Percentiles rank a stretch among this genome's conserved stretches.
These are phyloP conservation scores for Protonemura montana DNA, from an alignment of 2,888 invertebrate genomes.

Conservation along the genomic window DNA sequence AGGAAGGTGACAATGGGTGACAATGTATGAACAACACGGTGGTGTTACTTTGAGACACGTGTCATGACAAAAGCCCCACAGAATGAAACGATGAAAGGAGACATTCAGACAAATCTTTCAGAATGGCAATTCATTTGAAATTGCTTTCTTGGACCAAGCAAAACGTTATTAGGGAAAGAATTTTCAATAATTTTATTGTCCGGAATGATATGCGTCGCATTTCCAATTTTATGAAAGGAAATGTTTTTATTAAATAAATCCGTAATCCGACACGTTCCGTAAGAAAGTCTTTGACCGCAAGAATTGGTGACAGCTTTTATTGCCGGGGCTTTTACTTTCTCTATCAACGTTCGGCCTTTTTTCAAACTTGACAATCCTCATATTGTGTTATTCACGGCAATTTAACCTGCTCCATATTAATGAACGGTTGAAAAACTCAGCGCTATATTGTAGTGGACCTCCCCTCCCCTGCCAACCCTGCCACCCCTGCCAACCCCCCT, in stretches of 20 bases:
- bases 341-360: not conserved
- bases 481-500: not conserved
- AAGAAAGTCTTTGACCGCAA: too few species aligned
- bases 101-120: not conserved
- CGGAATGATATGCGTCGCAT: not conserved
- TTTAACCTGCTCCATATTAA: not conserved
- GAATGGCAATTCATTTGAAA: not conserved
- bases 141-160: not conserved
- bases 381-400: not conserved
- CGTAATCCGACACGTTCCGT: too few species aligned
- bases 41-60: not conserved
- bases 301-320: too few species aligned
- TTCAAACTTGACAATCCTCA: not conserved
- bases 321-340: too few species aligned
- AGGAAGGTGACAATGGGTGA: conserved; percentile 4
- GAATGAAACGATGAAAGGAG: not conserved
- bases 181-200: not conserved
- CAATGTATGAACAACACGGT: not conserved
- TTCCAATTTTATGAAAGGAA: not conserved
- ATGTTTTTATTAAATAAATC: too few species aligned
- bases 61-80: not conserved
- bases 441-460: too few species aligned
- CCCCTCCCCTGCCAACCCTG: too few species aligned
- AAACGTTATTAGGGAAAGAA: not conserved
- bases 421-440: not conserved